Evolutionary conservation across 2,888 invertebrate species (phyloP), one percentile per base, ranked within the genome.

Genomic region (Eudasyphora cyanicolor): DNA sequence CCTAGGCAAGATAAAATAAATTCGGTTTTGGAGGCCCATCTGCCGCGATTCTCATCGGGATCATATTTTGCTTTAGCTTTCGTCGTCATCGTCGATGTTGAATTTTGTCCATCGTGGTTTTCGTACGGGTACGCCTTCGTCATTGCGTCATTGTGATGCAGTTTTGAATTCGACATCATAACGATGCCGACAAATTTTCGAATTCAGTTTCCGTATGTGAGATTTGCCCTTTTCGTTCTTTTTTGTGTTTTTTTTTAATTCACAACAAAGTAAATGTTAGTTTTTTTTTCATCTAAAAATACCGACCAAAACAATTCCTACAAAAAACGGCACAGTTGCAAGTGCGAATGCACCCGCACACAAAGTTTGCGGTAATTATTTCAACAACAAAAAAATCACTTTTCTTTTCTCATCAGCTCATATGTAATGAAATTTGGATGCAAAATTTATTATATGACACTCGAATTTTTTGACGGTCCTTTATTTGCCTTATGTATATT

Each of bases 1-100:
- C 97, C 97, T 73, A 97, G 94, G 88, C 96, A 96, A 29, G 96
- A 96, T 76, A 97, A 92, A 45, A 97, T 91, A 90, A 96, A 97
- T 91, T 97, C 97, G 17, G 94, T 92, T 92, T 96, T 96, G 82
- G 93, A 95, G 21, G 93, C 94, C 97, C 96, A 97, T 85, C 94
- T 94, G 57, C 96, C 96, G 49, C 94, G 89, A 79, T 90, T 87
- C 17, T 29, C 86, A 86, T 91, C 92, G 8, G 84, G 86, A n/a
- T 79, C 75, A 42, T 85, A 83, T 54, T 84, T 84, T 14, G 54
- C 54, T 7, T 42, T 67, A 21, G 54, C 12, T n/a, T n/a, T n/a
- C n/a, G n/a, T n/a, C n/a, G n/a, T n/a, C 38, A 2, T 2, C 19
- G 17, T 38, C 17, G 42, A 24, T 38, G 7, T 27, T 73, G 73